Base-by-base conservation (phyloP, 2,888 invertebrate species). In the Rhagonycha fulva region DNA sequence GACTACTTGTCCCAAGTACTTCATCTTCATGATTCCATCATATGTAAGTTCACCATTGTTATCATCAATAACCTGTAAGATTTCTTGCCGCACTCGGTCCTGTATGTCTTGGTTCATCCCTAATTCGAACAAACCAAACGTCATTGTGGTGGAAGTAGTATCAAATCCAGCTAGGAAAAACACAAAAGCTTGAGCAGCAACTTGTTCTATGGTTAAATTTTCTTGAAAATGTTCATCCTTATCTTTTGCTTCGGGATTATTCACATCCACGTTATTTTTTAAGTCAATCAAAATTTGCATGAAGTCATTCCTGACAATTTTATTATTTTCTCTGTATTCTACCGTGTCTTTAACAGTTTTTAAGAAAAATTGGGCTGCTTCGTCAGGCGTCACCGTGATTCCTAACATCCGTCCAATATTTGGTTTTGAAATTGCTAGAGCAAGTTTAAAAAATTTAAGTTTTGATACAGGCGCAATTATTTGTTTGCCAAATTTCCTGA, bases 111-210 rank as follows among this genome's bases (percentile, higher is more conserved):
- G 87, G 80, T 90, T 87, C 10, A 85, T 84, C 3, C 90, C 89
- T 62, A 91, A 81, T 80, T 90, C 89, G 78, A 88, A 90, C 14
- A 90, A 81, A 2, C 86, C 86, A 76, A 87, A 90, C 68, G 88
- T 87, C 82, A 90, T 85, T 71, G 83, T 82, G 19, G 84, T 83
- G 4, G 87, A 86, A 10, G 86, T 87, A 3, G 87, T 86, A 79
- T 87, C 87, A 71, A 85, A 87, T 0, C 87, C 86, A 12, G 86
- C 87, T 14, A 78, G 71, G 19, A 85, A 82, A 71, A 85, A 84
- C 9, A 84, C 72, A 62, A 80, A 82, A 72, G 82, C 80, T 62
- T 85, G 85, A 0, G 85, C 80, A 0, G 76, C 78, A 14, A 78
- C 70, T 69, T 78, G 73, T n/a, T 76, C 73, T 9, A 66, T 66